Evolutionary conservation across 2,113 vertebrate species (phyloP).

Genomic region (Rhinoderma darwinii): DNA sequence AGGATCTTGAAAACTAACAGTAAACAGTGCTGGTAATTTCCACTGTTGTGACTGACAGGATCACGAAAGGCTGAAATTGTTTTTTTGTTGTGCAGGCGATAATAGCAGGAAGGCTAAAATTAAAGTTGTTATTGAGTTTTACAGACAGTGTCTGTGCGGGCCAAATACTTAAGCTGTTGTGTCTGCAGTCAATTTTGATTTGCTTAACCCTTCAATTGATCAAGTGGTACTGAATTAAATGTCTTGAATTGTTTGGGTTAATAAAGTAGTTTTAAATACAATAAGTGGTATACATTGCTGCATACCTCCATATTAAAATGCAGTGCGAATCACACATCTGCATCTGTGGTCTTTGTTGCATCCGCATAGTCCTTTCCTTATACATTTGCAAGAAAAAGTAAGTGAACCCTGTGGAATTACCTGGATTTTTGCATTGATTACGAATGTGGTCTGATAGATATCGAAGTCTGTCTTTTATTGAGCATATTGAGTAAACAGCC

Average conservation of each 20-base stretch:
- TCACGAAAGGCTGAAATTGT: constrained; percentile 35
- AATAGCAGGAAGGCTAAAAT: constrained; percentile 48
- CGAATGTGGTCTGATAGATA: no score
- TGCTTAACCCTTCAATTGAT: not conserved
- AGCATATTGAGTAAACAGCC: no score
- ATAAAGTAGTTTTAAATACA: not conserved
- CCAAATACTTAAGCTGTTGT: constrained; percentile 17
- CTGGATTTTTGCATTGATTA: no score
- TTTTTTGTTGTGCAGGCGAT: constrained; percentile 41
- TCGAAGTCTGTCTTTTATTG: no score
- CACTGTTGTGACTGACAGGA: constrained; percentile 51
- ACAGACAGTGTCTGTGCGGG: constrained; percentile 10
- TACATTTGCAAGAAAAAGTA: no score
- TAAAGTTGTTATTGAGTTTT: constrained; percentile 47
- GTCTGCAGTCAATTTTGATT: constrained; percentile 10
- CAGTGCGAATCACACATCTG: no score
- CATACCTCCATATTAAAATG: not conserved
- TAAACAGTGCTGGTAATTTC: constrained; percentile 47
- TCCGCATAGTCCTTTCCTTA: no score
- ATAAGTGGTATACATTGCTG: not conserved
- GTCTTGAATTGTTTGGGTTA: not conserved
- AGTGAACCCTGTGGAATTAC: no score
- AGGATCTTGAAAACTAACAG: constrained; percentile 20
- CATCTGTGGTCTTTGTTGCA: no score
- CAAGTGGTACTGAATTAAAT: not conserved